Conservation (phyloP, 2,797 vertebrate species). For the Xenops minutus region DNA sequence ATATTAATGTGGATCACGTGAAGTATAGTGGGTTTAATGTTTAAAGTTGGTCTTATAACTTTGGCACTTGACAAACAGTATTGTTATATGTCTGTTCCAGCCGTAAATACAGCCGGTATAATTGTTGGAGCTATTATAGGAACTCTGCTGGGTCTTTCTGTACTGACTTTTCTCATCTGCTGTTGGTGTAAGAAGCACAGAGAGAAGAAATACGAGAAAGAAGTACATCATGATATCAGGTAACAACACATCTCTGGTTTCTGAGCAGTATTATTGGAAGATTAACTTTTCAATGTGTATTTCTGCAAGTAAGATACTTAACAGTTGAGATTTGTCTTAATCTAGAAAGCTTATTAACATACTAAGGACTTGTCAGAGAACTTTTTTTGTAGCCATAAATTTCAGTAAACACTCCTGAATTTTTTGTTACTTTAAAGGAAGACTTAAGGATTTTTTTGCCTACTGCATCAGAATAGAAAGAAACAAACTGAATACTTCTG, state of each 20-base stretch:
- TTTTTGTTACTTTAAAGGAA: neutral
- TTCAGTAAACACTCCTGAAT: neutral
- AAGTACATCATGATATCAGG: slow-evolving; percentile 97
- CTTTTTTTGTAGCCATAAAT: neutral
- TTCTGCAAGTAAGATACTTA: slow-evolving; percentile 4
- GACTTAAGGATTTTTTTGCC: neutral
- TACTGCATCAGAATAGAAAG: neutral
- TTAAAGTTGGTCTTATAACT: neutral
- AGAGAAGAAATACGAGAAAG: slow-evolving; percentile 96
- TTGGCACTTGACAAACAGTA: neutral
- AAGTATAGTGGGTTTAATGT: neutral
- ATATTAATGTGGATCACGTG: neutral
- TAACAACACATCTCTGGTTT: slow-evolving; percentile 45
- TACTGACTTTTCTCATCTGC: slow-evolving; percentile 85
- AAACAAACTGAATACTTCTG: neutral
- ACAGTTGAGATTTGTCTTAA: neutral
- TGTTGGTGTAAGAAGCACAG: slow-evolving; percentile 87
- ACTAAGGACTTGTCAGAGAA: neutral
- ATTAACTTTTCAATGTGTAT: slow-evolving; percentile 1
- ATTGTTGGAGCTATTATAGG: slow-evolving; percentile 85
- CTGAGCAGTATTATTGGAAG: neutral
- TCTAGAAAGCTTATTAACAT: slow-evolving; percentile 3
- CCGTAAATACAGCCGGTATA: slow-evolving; percentile 86
- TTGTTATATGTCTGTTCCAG: slow-evolving; percentile 72
- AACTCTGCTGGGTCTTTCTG: slow-evolving; percentile 82